These are phyloP conservation scores for Hydriomena furcata DNA, from an alignment of 2,888 invertebrate species.

Conservation along the genomic window DNA sequence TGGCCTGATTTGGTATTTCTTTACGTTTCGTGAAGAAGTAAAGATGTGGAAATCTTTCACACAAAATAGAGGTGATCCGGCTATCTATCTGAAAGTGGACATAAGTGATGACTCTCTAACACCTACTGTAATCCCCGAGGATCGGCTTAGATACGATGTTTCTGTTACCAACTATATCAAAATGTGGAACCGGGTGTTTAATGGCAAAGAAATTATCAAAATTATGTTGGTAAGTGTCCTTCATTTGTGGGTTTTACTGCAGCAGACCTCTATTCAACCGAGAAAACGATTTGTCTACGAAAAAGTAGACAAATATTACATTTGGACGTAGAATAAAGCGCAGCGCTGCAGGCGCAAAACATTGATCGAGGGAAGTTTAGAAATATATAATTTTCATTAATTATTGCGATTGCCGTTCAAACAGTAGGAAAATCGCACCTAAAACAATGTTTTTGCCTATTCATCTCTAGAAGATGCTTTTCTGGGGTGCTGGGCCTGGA, in stretches of 20 bases:
- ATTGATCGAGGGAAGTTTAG: too few relatives aligned
- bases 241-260: not conserved
- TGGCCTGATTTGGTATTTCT: too few relatives aligned
- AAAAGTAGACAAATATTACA: too few relatives aligned
- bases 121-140: not conserved
- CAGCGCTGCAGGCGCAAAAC: too few relatives aligned
- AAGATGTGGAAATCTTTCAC: constrained; percentile 15
- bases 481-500: too few relatives aligned
- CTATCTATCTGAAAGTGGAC: constrained; percentile 16
- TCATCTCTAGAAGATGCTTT: too few relatives aligned
- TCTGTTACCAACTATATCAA: constrained; percentile 12
- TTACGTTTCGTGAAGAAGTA: not conserved
- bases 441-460: too few relatives aligned
- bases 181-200: constrained; percentile 7
- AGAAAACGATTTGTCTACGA: too few relatives aligned
- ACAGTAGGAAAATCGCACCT: too few relatives aligned
- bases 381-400: too few relatives aligned
- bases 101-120: not conserved
- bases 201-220: not conserved
- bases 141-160: not conserved
- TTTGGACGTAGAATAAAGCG: too few relatives aligned
- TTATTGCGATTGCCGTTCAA: too few relatives aligned
- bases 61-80: constrained; percentile 2
- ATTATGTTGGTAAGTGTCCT: constrained; percentile 22
- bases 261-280: not conserved